Conservation (phyloP, 2,888 invertebrate species). For the Acrobasis consociella region DNA sequence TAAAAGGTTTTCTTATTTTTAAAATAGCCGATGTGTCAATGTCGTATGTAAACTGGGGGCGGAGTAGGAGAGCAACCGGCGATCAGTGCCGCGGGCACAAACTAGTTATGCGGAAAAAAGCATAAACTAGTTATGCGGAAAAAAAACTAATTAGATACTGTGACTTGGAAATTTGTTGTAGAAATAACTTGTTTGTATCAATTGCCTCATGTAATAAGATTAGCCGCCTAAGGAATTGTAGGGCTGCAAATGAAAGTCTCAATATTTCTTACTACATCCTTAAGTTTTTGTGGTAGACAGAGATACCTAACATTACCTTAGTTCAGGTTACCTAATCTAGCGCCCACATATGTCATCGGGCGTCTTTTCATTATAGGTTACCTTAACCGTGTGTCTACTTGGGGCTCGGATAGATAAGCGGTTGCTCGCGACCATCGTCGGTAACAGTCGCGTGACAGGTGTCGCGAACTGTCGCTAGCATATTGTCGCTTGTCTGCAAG, state of each 20-base stretch:
- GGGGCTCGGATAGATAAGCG: too few relatives aligned
- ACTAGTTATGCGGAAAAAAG: slow-evolving; percentile 8
- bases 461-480: too few relatives aligned
- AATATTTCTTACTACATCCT: neutral
- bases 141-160: slow-evolving; percentile 14
- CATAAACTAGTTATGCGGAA: slow-evolving; percentile 4
- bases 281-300: too few relatives aligned
- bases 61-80: neutral
- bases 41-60: slow-evolving; percentile 2
- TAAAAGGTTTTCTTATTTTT: neutral
- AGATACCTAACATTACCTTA: too few relatives aligned
- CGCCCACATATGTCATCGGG: too few relatives aligned
- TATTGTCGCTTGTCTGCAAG: too few relatives aligned
- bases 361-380: too few relatives aligned
- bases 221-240: neutral
- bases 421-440: too few relatives aligned
- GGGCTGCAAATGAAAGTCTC: neutral
- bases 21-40: neutral
- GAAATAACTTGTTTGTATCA: slow-evolving; percentile 16
- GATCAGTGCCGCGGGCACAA: slow-evolving; percentile 5
- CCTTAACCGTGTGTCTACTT: too few relatives aligned
- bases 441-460: too few relatives aligned
- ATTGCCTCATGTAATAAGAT: slow-evolving; percentile 3
- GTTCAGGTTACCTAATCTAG: too few relatives aligned
- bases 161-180: slow-evolving; percentile 5